Evolutionary conservation across 2,797 vertebrate genomes (phyloP).

Genomic region (Antrozous pallidus): DNA sequence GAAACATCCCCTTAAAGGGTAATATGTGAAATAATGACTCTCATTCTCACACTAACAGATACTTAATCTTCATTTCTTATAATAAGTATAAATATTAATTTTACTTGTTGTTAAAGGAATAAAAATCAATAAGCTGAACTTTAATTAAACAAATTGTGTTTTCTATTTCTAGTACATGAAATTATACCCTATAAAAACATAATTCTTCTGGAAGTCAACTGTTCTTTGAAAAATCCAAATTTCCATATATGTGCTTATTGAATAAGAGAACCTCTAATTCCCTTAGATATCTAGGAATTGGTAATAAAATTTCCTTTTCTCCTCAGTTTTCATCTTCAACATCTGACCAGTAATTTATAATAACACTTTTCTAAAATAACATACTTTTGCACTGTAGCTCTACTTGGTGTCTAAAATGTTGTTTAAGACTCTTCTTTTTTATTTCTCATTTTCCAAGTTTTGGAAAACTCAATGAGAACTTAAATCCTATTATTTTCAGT

Average conservation of each 20-base stretch:
- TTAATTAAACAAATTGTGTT: conserved; percentile 12
- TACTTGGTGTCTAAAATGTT: not conserved
- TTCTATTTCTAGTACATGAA: not conserved
- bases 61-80: conserved; percentile 9
- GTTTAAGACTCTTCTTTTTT: not conserved
- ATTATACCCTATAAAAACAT: not conserved
- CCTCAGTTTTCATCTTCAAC: not conserved
- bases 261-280: conserved; percentile 12
- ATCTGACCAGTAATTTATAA: not conserved
- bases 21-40: not conserved
- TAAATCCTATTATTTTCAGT: conserved; percentile 18
- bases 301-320: not conserved
- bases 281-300: not conserved
- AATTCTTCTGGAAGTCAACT: conserved; percentile 42
- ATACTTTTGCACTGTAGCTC: not conserved
- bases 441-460: conserved; percentile 34
- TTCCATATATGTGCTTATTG: not conserved
- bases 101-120: not conserved
- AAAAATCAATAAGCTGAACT: conserved; percentile 40
- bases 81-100: conserved; percentile 46
- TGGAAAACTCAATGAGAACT: not conserved
- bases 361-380: conserved; percentile 36
- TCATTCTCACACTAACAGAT: not conserved
- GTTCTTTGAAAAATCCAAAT: not conserved
- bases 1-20: not conserved